A percentile compares a stretch with the other conserved stretches of the same genome.
These are phyloP conservation scores for Cephalotes varians DNA, from an alignment of 2,888 invertebrate species.

Conservation along the genomic window DNA sequence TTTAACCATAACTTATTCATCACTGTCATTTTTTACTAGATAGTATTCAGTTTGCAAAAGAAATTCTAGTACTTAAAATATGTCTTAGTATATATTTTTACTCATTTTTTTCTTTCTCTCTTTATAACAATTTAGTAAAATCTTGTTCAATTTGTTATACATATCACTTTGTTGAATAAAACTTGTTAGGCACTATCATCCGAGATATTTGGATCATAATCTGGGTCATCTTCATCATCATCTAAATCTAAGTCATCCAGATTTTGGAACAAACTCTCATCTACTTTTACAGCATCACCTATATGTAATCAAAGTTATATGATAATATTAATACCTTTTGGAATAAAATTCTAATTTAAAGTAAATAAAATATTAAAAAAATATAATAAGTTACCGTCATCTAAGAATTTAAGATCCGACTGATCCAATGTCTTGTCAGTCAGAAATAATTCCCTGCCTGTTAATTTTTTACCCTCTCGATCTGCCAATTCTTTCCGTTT, in stretches of 20 bases:
- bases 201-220: slow-evolving; percentile 87
- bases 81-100: slow-evolving; percentile 33
- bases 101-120: not conserved
- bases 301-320: slow-evolving; percentile 74
- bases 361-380: not conserved
- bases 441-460: slow-evolving; percentile 97
- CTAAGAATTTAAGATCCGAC: slow-evolving; percentile 98
- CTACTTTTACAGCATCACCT: slow-evolving; percentile 95
- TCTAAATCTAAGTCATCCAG: slow-evolving; percentile 93
- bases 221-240: slow-evolving; percentile 88
- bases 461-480: slow-evolving; percentile 93
- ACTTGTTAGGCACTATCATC: slow-evolving; percentile 79
- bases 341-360: not conserved
- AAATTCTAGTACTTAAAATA: slow-evolving; percentile 35
- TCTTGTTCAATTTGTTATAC: slow-evolving; percentile 15
- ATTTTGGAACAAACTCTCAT: slow-evolving; percentile 97
- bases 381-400: slow-evolving; percentile 89
- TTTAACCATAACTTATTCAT: slow-evolving; percentile 1
- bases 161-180: slow-evolving; percentile 35
- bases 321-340: not conserved
- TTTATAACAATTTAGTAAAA: slow-evolving; percentile 46
- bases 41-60: not conserved
- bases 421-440: slow-evolving; percentile 97
- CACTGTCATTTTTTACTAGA: slow-evolving; percentile 22
- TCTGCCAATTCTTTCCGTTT: slow-evolving; percentile 91